Base-by-base conservation (phyloP, 2,113 vertebrate genomes). In the Corythoichthys intestinalis region DNA sequence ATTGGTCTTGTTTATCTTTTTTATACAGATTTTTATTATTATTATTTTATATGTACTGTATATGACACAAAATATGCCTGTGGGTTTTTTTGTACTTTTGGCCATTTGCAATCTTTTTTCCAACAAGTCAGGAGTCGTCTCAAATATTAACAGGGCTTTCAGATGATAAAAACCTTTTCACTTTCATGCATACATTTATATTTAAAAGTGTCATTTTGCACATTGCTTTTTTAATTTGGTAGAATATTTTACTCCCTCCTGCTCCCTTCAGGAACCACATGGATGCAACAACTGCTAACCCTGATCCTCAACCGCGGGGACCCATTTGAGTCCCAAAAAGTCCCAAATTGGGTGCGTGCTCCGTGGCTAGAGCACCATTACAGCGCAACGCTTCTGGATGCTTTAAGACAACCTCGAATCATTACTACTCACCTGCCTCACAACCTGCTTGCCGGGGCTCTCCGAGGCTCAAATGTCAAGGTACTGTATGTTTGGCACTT, bases 291-390 rank as follows among this genome's bases (percentile, higher is more conserved):
- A 84, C 90, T 94, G 13, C 79, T 96, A 78, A 93, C 90, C 1
- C 85, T 96, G 13, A 78, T 95, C 59, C 74, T 66, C 82, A 93
- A 76, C 79, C 69, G 39, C 0, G 95, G 94, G 0, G 85, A 94
- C 0, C 67, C 85, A 2, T 44, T 64, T 0, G 71, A 88, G 0
- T 87, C 87, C 67, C 86, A 88, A 50, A 90, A 88, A 38, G 77
- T 92, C 6, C 94, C 94, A 48, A 96, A 93, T 87, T 96, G 94
- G 94, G 63, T 76, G 53, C 86, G 94, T 15, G 80, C 88, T 0
- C 94, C 95, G 0, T 96, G 95, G 94, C 74, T 96, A 74, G 94
- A 97, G 81, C 95, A 96, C 17, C 85, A 78, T 37, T 94, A 94
- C 76, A 84, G 77, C 66, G 46, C 83, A 12, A 62, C 71, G 0